A percentile compares a stretch with the other conserved stretches of the same genome.
Evolutionary conservation across 2,113 vertebrate species (phyloP).

Genomic region (Tachuris rubrigastra): DNA sequence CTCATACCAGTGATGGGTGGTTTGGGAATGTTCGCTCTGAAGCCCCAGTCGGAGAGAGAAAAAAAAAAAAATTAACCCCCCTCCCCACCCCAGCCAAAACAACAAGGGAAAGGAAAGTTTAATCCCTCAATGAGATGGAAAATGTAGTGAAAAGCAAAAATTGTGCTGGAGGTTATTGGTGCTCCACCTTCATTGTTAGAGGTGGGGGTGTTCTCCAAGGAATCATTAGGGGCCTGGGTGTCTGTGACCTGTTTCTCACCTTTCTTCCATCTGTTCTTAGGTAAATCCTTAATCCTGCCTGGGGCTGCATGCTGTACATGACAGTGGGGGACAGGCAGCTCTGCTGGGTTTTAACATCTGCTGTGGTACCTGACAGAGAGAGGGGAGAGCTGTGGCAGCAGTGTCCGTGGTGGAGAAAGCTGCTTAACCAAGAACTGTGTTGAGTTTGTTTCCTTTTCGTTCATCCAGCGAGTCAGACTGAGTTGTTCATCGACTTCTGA

Average conservation of each 20-base stretch:
- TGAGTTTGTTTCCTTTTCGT: background rate
- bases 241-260: background rate
- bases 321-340: background rate
- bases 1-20: rapidly evolving
- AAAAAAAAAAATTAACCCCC: no score
- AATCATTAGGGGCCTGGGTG: background rate
- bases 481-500: background rate
- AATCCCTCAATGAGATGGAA: background rate
- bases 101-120: background rate
- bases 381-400: background rate
- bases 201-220: background rate
- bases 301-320: background rate
- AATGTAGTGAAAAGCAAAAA: background rate
- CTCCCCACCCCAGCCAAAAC: no score
- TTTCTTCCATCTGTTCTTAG: background rate
- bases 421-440: background rate
- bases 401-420: rapidly evolving
- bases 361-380: background rate
- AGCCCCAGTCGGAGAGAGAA: background rate
- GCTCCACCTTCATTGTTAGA: background rate
- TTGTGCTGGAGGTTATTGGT: background rate
- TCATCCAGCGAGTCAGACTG: background rate
- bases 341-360: rapidly evolving
- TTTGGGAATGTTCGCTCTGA: background rate
- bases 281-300: background rate